Conservation (phyloP, 64 coral and sea anemone species). For the Acropora yongei region DNA sequence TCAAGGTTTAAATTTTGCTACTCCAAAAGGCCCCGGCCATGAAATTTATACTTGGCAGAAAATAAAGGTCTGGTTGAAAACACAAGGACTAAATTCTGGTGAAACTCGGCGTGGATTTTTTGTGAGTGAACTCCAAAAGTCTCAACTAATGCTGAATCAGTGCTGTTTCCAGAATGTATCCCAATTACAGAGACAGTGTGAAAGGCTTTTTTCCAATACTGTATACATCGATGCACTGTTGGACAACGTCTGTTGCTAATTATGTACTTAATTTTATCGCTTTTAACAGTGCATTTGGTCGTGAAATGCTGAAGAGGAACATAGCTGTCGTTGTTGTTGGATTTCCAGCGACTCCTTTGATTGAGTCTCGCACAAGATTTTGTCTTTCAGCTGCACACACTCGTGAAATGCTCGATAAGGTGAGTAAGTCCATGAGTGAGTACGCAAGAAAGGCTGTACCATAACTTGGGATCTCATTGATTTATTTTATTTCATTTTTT, state of each 20-base stretch:
- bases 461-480: neutral
- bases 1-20: no score
- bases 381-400: conserved; percentile 97
- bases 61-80: no score
- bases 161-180: no score
- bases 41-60: no score
- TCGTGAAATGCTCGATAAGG: conserved; percentile 85
- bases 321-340: conserved; percentile 95
- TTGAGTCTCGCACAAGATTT: conserved; percentile 95
- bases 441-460: neutral
- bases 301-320: conserved; percentile 92
- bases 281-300: conserved; percentile 88
- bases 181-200: no score
- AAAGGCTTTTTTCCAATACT: no score
- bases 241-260: neutral
- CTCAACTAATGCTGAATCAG: no score
- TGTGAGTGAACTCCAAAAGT: no score
- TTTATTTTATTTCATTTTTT: neutral
- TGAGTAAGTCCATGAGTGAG: neutral
- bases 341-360: conserved; percentile 92
- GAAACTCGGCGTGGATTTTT: no score
- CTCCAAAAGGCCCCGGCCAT: no score
- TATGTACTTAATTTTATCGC: neutral
- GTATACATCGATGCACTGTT: no score
- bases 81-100: no score